Evolutionary conservation across 2,797 vertebrate species (phyloP).

Genomic region (Amphiprion clarkii): DNA sequence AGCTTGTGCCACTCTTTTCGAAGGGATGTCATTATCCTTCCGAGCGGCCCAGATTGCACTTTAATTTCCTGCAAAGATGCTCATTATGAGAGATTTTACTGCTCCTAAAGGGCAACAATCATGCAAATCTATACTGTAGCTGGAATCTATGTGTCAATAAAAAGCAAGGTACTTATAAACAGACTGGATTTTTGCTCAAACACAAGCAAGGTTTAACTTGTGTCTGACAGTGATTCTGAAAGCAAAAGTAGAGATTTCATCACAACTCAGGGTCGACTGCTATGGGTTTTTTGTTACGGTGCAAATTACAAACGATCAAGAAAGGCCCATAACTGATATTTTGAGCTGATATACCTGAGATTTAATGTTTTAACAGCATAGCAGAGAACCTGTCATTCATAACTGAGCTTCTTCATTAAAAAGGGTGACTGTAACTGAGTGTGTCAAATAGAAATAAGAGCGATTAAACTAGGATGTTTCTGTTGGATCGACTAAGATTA

Average conservation of each 20-base stretch:
- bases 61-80: slow-evolving; percentile 40
- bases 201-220: background rate
- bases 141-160: background rate
- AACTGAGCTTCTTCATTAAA: too few species aligned
- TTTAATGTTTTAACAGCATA: too few species aligned
- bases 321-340: too few species aligned
- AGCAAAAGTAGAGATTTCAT: background rate
- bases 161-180: background rate
- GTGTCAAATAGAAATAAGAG: too few species aligned
- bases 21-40: slow-evolving; percentile 44
- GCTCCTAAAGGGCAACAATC: slow-evolving; percentile 22
- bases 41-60: slow-evolving; percentile 32
- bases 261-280: too few species aligned
- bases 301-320: too few species aligned
- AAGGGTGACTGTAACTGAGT: too few species aligned
- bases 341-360: too few species aligned
- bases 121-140: slow-evolving; percentile 13
- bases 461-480: too few species aligned
- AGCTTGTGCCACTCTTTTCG: slow-evolving; percentile 12
- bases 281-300: too few species aligned
- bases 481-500: too few species aligned
- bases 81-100: slow-evolving; percentile 32
- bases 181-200: background rate
- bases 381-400: too few species aligned
- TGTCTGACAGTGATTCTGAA: background rate